Evolutionary conservation across 1,140 invertebrate genomes (phyloP).

Genomic region (Musca domestica): DNA sequence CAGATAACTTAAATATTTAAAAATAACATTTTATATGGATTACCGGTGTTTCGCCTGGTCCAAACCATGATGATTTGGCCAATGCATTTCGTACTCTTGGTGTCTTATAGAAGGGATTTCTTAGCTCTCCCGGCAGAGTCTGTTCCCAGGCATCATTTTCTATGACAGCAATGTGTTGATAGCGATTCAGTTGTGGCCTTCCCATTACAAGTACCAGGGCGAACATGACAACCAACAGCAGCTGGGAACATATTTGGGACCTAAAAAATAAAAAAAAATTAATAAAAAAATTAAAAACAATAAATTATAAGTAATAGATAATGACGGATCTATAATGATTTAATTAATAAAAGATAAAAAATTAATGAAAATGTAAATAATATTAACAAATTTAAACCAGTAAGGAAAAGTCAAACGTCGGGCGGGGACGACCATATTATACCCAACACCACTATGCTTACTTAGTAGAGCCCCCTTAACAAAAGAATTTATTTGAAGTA

Average conservation of each 20-base stretch:
- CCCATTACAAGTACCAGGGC: neutral
- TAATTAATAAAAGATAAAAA: too few relatives aligned
- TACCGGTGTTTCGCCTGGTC: conserved; percentile 60
- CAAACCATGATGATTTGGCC: conserved; percentile 59
- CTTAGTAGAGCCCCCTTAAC: too few relatives aligned
- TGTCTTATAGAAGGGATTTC: conserved; percentile 56
- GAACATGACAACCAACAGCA: neutral
- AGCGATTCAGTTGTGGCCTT: conserved; percentile 34
- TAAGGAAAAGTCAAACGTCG: too few relatives aligned
- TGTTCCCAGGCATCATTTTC: conserved; percentile 53
- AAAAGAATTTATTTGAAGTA: too few relatives aligned
- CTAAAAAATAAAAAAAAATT: neutral
- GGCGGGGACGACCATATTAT: too few relatives aligned
- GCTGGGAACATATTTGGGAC: neutral
- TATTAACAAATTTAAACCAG: too few relatives aligned
- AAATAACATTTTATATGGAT: conserved; percentile 2
- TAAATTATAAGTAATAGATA: too few relatives aligned
- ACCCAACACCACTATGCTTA: too few relatives aligned
- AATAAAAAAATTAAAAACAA: neutral
- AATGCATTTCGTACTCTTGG: conserved; percentile 54
- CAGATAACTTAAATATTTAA: too few relatives aligned
- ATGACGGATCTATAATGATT: too few relatives aligned
- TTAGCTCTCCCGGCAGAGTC: conserved; percentile 47
- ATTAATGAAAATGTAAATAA: too few relatives aligned
- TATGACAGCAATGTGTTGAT: conserved; percentile 52